Percentiles rank a stretch among this genome's conserved stretches.
Conservation (phyloP, 2,888 invertebrate genomes). For the Dicyrtomina minuta region DNA sequence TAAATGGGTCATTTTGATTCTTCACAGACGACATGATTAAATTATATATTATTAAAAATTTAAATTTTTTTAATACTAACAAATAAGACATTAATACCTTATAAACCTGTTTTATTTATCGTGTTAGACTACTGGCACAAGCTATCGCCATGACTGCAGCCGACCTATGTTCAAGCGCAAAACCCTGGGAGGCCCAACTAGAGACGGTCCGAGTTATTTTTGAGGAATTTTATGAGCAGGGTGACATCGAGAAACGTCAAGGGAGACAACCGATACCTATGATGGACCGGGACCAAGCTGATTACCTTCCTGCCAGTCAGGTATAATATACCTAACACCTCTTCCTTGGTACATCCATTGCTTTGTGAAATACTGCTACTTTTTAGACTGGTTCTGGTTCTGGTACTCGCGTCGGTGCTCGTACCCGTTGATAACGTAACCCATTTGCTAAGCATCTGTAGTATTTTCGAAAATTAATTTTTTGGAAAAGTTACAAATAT, state of each 20-base stretch:
- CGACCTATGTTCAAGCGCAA: conserved; percentile 79
- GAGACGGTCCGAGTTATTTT: conserved; percentile 79
- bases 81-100: no score
- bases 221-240: conserved; percentile 77
- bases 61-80: no score
- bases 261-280: conserved; percentile 75
- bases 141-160: conserved; percentile 81
- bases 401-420: no score
- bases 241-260: conserved; percentile 69
- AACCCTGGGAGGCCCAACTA: conserved; percentile 79
- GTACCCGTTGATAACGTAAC: no score
- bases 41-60: no score
- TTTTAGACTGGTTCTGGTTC: no score
- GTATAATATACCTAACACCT: conserved; percentile 58
- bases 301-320: conserved; percentile 75
- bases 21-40: no score
- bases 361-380: conserved; percentile 7
- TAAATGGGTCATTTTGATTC: no score
- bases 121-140: conserved; percentile 65
- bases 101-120: not conserved
- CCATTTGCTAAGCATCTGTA: no score
- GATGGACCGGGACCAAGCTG: conserved; percentile 74
- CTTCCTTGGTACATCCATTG: not conserved
- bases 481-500: no score
- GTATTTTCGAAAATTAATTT: no score